These are phyloP conservation scores for Ericerus pela DNA, from an alignment of 1,140 invertebrate genomes.

Conservation along the genomic window DNA sequence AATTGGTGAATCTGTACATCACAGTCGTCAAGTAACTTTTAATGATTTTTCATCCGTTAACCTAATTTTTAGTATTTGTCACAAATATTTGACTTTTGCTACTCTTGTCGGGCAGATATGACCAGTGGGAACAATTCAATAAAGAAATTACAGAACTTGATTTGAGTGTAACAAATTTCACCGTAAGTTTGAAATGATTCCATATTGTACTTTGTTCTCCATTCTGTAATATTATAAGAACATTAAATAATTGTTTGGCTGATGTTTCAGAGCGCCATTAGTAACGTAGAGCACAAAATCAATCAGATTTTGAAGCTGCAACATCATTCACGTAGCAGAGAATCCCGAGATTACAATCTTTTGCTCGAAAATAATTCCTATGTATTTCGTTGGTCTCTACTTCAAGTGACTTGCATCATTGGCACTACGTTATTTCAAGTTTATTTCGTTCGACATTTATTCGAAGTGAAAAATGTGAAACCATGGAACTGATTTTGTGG, in stretches of 20 bases:
- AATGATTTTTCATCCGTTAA: background rate
- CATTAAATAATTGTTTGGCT: constrained; percentile 15
- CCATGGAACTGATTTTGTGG: no score
- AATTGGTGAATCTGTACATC: constrained; percentile 83
- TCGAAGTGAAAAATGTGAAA: constrained; percentile 42
- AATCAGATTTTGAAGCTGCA: constrained; percentile 73
- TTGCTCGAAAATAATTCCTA: constrained; percentile 69
- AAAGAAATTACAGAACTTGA: constrained; percentile 77
- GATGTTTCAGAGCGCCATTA: constrained; percentile 47
- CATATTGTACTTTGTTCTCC: background rate
- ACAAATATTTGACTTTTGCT: background rate
- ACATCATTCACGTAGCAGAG: constrained; percentile 56
- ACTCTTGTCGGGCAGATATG: constrained; percentile 41
- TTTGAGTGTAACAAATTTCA: constrained; percentile 79
- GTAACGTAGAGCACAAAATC: constrained; percentile 63
- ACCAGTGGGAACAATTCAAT: constrained; percentile 83
- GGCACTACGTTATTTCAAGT: constrained; percentile 63
- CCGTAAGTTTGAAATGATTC: constrained; percentile 38
- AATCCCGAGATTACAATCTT: constrained; percentile 66
- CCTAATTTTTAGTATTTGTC: background rate
- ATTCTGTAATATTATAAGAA: background rate
- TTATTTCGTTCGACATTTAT: constrained; percentile 75
- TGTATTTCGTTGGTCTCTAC: constrained; percentile 70
- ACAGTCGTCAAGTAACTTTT: constrained; percentile 61
- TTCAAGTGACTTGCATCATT: constrained; percentile 68